Percentiles rank a stretch among this genome's conserved stretches.
These are phyloP conservation scores for Monoplex corrugatus DNA, from an alignment of 2,888 invertebrate genomes.

Conservation along the genomic window DNA sequence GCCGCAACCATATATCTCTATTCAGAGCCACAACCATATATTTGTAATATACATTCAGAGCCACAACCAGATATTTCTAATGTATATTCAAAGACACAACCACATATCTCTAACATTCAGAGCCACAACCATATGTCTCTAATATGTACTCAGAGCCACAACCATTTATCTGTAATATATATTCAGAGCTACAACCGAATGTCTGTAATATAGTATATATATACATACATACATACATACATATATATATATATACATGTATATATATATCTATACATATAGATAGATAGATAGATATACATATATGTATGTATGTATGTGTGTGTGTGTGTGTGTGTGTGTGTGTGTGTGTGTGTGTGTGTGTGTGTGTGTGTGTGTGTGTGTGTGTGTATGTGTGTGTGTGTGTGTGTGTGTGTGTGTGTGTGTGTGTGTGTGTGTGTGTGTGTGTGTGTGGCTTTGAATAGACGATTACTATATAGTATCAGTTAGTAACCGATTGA, in stretches of 20 bases:
- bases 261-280: slow-evolving; percentile 10
- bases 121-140: background rate
- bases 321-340: background rate
- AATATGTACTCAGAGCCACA: background rate
- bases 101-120: background rate
- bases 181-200: background rate
- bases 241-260: slow-evolving; percentile 13
- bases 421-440: too few species aligned
- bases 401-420: background rate
- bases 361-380: background rate
- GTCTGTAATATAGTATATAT: background rate
- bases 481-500: too few species aligned
- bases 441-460: too few species aligned
- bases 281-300: background rate
- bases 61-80: too few species aligned
- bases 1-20: too few species aligned
- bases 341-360: background rate
- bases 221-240: background rate
- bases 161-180: background rate
- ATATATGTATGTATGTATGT: background rate
- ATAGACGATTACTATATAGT: too few species aligned
- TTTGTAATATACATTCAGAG: too few species aligned
- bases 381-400: background rate
- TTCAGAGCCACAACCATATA: too few species aligned
- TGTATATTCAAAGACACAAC: background rate